Percentiles rank a stretch among this genome's conserved stretches.
Evolutionary conservation across 2,888 invertebrate species (phyloP).

Genomic region (Ochlodes sylvanus): DNA sequence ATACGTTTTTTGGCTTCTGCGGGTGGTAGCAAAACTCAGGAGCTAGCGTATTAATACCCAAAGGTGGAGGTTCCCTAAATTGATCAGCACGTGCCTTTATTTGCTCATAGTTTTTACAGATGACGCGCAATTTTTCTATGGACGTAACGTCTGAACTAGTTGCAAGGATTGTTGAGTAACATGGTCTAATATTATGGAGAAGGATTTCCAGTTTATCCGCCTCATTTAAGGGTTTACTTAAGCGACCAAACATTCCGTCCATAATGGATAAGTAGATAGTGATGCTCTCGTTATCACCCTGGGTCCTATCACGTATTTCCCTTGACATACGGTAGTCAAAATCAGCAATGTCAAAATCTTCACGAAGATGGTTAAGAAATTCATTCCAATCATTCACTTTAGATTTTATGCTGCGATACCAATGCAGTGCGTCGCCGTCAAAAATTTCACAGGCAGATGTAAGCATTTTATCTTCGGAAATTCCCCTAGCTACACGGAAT

Average conservation of each 20-base stretch:
- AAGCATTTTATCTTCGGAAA: conserved; percentile 29
- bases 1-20: too few relatives aligned
- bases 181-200: conserved; percentile 42
- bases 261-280: conserved; percentile 42
- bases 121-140: conserved; percentile 29
- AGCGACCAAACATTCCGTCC: conserved; percentile 38
- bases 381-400: too few relatives aligned
- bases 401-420: conserved; percentile 37
- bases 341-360: conserved; percentile 28
- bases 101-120: conserved; percentile 40
- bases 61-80: too few relatives aligned
- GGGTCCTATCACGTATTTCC: conserved; percentile 42
- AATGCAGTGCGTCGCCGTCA: conserved; percentile 39
- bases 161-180: conserved; percentile 35
- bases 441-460: conserved; percentile 38
- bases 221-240: conserved; percentile 19
- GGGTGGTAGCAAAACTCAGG: too few relatives aligned
- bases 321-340: conserved; percentile 34
- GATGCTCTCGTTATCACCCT: conserved; percentile 41
- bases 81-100: too few relatives aligned
- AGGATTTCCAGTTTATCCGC: conserved; percentile 32
- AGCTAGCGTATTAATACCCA: too few relatives aligned
- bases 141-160: conserved; percentile 24
- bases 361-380: too few relatives aligned
- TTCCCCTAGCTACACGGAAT: conserved; percentile 24